Evolutionary conservation across 2,113 vertebrate genomes (phyloP).

Genomic region (Labeo rohita): DNA sequence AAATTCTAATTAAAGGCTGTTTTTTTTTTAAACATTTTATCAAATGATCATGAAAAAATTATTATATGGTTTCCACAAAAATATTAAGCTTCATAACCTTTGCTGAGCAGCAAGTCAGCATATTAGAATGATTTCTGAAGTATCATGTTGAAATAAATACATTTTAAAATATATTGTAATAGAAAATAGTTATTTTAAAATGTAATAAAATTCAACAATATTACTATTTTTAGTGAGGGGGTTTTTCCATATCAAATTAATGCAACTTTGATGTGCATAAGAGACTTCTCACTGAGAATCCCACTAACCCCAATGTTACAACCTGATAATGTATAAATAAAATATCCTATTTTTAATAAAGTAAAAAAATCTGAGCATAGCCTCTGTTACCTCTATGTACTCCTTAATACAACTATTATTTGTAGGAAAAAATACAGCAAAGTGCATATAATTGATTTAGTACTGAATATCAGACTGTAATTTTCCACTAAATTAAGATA

Average conservation of each 20-base stretch:
- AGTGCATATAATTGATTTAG: neutral
- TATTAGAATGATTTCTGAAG: neutral
- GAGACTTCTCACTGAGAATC: neutral
- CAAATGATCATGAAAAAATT: neutral
- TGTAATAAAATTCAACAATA: neutral
- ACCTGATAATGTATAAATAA: neutral
- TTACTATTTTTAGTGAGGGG: neutral
- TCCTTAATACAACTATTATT: neutral
- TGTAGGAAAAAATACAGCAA: neutral
- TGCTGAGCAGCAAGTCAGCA: neutral
- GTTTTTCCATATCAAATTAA: neutral
- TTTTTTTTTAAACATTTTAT: neutral
- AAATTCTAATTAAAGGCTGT: too few relatives aligned
- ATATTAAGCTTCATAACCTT: neutral
- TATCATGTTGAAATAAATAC: too few relatives aligned
- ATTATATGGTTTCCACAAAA: neutral
- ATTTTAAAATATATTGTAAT: neutral
- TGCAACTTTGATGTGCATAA: neutral
- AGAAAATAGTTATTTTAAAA: neutral
- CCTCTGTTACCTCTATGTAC: neutral
- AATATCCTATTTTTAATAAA: neutral
- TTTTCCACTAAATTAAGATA: constrained; percentile 28
- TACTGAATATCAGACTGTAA: neutral
- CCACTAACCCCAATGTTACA: neutral
- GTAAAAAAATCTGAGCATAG: neutral